phyloP scores from a whole-genome alignment of 2,797 vertebrate species.

The Periparus ater region DNA sequence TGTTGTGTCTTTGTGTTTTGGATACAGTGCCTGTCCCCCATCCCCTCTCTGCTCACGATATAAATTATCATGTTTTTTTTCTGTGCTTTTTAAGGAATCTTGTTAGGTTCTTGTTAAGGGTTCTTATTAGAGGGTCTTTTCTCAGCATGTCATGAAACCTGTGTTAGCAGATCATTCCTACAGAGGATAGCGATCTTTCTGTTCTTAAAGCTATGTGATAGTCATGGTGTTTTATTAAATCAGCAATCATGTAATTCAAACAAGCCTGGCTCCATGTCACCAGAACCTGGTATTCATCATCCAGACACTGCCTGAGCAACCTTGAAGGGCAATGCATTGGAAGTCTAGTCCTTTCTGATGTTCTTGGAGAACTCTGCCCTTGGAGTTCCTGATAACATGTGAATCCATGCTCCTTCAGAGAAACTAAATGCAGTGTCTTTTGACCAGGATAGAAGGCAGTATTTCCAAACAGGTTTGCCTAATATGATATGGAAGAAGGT shows the following conservation, averaged over 20 bases:
- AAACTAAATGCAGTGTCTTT: neutral
- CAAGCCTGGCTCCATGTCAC: neutral
- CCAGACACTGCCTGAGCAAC: neutral
- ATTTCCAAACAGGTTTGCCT: neutral
- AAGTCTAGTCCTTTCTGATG: neutral
- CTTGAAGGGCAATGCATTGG: neutral
- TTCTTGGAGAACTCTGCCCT: neutral
- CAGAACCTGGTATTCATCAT: neutral
- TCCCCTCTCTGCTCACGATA: neutral
- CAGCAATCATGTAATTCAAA: neutral
- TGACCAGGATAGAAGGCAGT: neutral
- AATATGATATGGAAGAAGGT: neutral
- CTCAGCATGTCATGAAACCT: neutral
- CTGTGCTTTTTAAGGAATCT: neutral
- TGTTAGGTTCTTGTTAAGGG: neutral
- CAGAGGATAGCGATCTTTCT: neutral
- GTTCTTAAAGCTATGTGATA: neutral
- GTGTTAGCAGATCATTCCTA: neutral
- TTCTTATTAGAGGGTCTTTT: neutral
- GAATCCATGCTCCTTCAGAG: neutral
- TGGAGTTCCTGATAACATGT: neutral
- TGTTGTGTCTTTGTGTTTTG: neutral
- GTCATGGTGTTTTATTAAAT: neutral
- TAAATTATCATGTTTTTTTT: neutral
- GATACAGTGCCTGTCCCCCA: neutral